Conservation (phyloP, 2,888 invertebrate species). For the Xestia xanthographa region DNA sequence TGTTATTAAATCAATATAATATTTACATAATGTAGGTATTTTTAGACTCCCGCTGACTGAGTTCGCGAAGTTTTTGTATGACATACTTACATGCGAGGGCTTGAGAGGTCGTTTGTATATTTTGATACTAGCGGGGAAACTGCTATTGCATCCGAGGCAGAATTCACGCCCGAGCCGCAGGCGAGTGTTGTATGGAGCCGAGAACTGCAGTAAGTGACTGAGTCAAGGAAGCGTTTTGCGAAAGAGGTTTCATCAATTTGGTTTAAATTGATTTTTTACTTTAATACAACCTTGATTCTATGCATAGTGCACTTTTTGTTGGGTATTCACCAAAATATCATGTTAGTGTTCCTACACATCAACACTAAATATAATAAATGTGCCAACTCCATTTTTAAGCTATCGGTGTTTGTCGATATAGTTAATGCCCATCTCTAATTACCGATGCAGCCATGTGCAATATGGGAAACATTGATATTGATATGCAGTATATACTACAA, state of each 20-base stretch:
- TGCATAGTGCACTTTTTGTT: neutral
- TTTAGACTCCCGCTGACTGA: constrained; percentile 22
- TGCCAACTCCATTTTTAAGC: neutral
- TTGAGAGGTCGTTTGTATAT: neutral
- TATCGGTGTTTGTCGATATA: neutral
- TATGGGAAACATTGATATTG: too few relatives aligned
- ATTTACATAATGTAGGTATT: constrained; percentile 39
- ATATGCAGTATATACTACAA: too few relatives aligned
- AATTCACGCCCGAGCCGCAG: neutral
- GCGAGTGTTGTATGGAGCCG: neutral
- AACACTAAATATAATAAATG: neutral
- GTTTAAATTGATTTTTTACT: neutral
- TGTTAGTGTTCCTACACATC: neutral
- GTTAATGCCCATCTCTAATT: neutral
- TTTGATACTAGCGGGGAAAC: too few relatives aligned
- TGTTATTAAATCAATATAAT: constrained; percentile 35
- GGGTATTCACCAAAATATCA: neutral
- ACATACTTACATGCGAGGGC: neutral
- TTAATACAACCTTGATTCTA: neutral
- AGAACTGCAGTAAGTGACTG: neutral
- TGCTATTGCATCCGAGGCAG: neutral
- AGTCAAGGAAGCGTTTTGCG: too few relatives aligned
- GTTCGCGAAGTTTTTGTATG: constrained; percentile 12
- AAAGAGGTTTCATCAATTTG: neutral
- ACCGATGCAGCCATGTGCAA: neutral